Conservation (phyloP, 1,140 invertebrate species). For the Portunus trituberculatus region DNA sequence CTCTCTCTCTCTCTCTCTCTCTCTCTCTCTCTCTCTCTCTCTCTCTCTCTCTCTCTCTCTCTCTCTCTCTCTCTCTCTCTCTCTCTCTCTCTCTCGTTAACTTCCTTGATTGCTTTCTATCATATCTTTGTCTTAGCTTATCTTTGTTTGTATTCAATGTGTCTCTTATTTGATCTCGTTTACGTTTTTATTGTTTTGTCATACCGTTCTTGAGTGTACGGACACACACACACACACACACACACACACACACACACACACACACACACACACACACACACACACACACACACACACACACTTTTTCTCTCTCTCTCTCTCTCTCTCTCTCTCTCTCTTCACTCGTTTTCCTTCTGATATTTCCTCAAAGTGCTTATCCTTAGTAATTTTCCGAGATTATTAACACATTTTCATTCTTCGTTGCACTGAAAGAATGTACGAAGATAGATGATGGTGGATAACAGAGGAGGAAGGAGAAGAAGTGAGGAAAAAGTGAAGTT, state of each 20-base stretch:
- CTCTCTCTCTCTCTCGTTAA: neutral
- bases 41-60: neutral
- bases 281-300: too few relatives aligned
- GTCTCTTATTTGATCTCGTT: neutral
- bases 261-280: neutral
- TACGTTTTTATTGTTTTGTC: neutral
- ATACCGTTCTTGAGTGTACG: neutral
- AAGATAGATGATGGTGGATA: too few relatives aligned
- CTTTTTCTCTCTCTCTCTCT: too few relatives aligned
- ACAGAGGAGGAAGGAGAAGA: too few relatives aligned
- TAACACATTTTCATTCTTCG: too few relatives aligned
- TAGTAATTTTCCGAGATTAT: too few relatives aligned
- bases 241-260: neutral
- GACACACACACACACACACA: neutral
- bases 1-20: constrained; percentile 32
- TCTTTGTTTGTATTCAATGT: too few relatives aligned
- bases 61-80: neutral
- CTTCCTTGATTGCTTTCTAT: neutral
- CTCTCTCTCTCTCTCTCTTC: neutral
- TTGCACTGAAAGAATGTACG: too few relatives aligned
- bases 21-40: constrained; percentile 29
- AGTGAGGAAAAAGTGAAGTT: too few relatives aligned
- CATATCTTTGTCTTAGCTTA: too few relatives aligned
- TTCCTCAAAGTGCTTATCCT: too few relatives aligned
- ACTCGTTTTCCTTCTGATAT: neutral